Percentiles rank a stretch among this genome's conserved stretches.
Conservation (phyloP, 2,888 invertebrate species). For the Leptogaster cylindrica region DNA sequence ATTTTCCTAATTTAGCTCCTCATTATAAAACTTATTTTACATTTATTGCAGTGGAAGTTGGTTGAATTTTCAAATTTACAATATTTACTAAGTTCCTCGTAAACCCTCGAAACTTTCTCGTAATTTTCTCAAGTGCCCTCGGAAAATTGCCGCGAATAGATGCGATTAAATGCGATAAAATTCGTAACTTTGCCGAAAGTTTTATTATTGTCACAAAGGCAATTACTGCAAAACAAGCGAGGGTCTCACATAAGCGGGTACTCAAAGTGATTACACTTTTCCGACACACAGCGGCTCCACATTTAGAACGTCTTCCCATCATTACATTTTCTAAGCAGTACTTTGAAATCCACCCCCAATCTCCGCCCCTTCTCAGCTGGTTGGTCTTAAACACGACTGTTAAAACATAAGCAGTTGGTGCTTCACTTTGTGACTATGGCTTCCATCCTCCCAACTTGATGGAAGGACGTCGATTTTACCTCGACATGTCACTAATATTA, state of each 20-base stretch:
- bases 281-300: not conserved
- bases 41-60: no score
- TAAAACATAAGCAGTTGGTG: not conserved
- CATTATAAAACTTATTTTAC: no score
- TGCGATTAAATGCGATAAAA: no score
- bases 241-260: not conserved
- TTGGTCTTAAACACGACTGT: not conserved
- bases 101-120: no score
- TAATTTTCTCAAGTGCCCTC: no score
- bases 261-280: slow-evolving; percentile 12
- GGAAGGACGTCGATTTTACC: not conserved
- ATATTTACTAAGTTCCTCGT: no score
- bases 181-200: no score
- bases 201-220: not conserved
- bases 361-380: not conserved
- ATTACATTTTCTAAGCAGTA: not conserved
- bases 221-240: not conserved
- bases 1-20: no score
- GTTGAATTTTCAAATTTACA: no score
- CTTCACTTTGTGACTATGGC: not conserved
- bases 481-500: slow-evolving; percentile 7
- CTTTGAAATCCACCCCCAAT: not conserved
- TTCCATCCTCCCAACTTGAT: not conserved
- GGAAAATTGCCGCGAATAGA: no score
- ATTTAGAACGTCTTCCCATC: not conserved